Percentiles rank a stretch among this genome's conserved stretches.
Conservation (phyloP, 2,797 vertebrate species). For the Trichosurus vulpecula region DNA sequence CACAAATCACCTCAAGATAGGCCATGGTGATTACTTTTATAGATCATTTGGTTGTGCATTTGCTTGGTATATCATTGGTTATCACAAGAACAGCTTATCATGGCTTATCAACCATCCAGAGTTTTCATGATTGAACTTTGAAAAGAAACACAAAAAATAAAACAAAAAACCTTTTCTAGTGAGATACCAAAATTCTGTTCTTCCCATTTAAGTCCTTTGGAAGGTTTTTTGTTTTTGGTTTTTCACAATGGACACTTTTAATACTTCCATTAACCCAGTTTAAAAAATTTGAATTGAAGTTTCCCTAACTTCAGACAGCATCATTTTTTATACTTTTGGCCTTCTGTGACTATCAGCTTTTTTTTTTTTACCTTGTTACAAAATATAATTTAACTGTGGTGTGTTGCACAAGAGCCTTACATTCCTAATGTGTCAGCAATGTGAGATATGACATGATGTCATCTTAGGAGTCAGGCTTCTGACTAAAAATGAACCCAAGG, state of each 20-base stretch:
- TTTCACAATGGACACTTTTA: slow-evolving; percentile 24
- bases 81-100: slow-evolving; percentile 9
- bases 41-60: slow-evolving; percentile 41
- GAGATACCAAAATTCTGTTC: not conserved
- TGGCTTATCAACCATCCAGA: not conserved
- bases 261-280: slow-evolving; percentile 2
- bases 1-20: not conserved
- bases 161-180: not conserved
- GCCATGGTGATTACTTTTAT: not conserved
- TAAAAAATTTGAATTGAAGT: slow-evolving; percentile 37
- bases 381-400: slow-evolving; percentile 40
- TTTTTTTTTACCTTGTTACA: not conserved
- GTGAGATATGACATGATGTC: slow-evolving; percentile 20
- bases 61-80: slow-evolving; percentile 35
- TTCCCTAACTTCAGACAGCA: slow-evolving; percentile 44
- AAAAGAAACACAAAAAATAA: slow-evolving; percentile 29
- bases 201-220: not conserved
- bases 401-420: slow-evolving; percentile 25
- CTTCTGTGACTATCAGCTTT: slow-evolving; percentile 15
- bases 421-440: slow-evolving; percentile 30
- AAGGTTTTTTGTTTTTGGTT: not conserved
- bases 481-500: slow-evolving; percentile 27
- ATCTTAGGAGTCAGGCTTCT: slow-evolving; percentile 55
- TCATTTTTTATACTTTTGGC: slow-evolving; percentile 42
- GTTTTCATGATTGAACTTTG: slow-evolving; percentile 42